These are phyloP conservation scores for Zootermopsis nevadensis DNA, from an alignment of 2,888 invertebrate species.

Conservation along the genomic window DNA sequence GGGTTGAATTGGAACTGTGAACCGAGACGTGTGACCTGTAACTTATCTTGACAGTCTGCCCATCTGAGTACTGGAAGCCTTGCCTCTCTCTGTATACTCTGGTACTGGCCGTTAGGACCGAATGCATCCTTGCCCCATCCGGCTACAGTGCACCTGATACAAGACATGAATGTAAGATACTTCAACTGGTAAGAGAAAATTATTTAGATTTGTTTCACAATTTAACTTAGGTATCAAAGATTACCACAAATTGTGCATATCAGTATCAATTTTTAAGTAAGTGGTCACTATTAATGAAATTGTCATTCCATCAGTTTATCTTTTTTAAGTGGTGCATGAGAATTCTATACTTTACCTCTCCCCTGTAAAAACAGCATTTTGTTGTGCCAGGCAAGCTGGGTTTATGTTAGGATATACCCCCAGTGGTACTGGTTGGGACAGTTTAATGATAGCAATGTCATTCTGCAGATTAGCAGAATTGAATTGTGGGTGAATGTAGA, in stretches of 20 bases:
- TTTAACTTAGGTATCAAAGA: too few relatives aligned
- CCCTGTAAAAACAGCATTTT: slow-evolving; percentile 63
- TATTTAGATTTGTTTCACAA: too few relatives aligned
- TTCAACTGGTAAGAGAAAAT: too few relatives aligned
- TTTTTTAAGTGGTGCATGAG: too few relatives aligned
- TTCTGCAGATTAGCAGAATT: slow-evolving; percentile 79
- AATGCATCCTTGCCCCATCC: slow-evolving; percentile 89
- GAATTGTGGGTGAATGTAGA: slow-evolving; percentile 75
- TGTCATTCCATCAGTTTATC: too few relatives aligned
- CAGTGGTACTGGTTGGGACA: slow-evolving; percentile 66
- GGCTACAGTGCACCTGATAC: slow-evolving; percentile 63
- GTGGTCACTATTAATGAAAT: too few relatives aligned
- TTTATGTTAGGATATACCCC: slow-evolving; percentile 62
- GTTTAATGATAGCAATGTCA: slow-evolving; percentile 82
- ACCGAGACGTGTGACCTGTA: slow-evolving; percentile 75
- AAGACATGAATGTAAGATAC: slow-evolving; percentile 9
- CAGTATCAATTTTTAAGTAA: too few relatives aligned
- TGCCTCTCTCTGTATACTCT: slow-evolving; percentile 79
- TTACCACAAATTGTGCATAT: too few relatives aligned
- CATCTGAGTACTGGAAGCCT: slow-evolving; percentile 77
- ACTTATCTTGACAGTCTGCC: slow-evolving; percentile 72
- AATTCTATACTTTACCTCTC: slow-evolving; percentile 62
- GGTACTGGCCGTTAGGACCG: slow-evolving; percentile 64
- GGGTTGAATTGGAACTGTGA: slow-evolving; percentile 71
- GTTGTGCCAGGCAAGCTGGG: slow-evolving; percentile 65